A percentile compares a stretch with the other conserved stretches of the same genome.
Conservation (phyloP, 1,140 invertebrate genomes). For the Drosophila navojoa region DNA sequence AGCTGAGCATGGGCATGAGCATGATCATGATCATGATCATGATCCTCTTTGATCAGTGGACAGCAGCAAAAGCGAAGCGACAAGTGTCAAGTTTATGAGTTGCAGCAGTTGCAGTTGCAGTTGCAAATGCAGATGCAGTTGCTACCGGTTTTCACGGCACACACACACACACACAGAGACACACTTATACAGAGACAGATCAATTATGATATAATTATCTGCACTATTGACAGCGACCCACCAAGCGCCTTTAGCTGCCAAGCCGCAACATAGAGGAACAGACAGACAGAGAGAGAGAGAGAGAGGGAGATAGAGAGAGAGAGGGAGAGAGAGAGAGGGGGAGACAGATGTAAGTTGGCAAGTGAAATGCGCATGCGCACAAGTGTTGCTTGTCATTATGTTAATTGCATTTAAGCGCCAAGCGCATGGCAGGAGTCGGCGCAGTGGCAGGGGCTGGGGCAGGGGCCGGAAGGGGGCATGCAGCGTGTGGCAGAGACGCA, state of each 20-base stretch:
- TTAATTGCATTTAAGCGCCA: slow-evolving; percentile 81
- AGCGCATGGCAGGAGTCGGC: slow-evolving; percentile 5
- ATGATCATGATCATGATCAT: neutral
- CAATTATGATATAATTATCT: slow-evolving; percentile 82
- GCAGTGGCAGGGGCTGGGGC: neutral
- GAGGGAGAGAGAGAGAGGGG: neutral
- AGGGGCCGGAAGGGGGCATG: neutral
- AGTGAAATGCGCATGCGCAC: slow-evolving; percentile 80
- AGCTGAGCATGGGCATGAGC: neutral
- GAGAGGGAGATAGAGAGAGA: neutral
- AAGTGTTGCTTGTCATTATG: slow-evolving; percentile 82
- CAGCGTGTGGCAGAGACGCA: slow-evolving; percentile 26
- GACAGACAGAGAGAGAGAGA: neutral
- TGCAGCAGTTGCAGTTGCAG: slow-evolving; percentile 16
- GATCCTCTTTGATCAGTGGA: neutral
- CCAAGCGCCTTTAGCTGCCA: slow-evolving; percentile 11
- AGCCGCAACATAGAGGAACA: no score
- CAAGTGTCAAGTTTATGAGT: slow-evolving; percentile 47
- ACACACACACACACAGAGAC: slow-evolving; percentile 3
- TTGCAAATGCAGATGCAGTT: slow-evolving; percentile 27
- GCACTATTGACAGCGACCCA: slow-evolving; percentile 68
- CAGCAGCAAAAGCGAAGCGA: neutral
- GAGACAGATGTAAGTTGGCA: neutral
- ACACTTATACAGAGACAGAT: slow-evolving; percentile 33
- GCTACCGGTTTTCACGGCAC: slow-evolving; percentile 65